Evolutionary conservation across 2,113 vertebrate species (phyloP).

Genomic region (Solea senegalensis): DNA sequence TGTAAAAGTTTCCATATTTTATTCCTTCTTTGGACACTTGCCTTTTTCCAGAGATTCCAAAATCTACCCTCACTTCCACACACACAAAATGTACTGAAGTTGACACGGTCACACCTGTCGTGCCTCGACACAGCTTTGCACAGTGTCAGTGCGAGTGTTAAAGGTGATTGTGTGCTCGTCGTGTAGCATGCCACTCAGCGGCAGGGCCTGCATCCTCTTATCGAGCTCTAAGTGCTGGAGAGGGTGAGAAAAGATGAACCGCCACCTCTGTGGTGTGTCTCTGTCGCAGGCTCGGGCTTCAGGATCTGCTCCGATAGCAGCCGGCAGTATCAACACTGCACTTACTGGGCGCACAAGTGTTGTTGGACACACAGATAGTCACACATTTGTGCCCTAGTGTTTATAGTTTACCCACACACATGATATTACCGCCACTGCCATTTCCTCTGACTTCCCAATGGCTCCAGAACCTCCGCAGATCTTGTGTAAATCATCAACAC

Average conservation of each 20-base stretch:
- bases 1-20: not conserved
- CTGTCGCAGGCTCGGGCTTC: conserved; percentile 39
- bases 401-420: conserved; percentile 8
- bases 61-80: conserved; percentile 4
- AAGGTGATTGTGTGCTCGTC: conserved; percentile 40
- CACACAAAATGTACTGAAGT: conserved; percentile 35
- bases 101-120: conserved; percentile 19
- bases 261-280: conserved; percentile 64
- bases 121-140: not conserved
- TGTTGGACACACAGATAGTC: conserved; percentile 31
- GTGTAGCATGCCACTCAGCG: conserved; percentile 31
- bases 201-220: conserved; percentile 44
- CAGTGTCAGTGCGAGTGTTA: conserved; percentile 26
- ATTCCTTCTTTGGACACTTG: not conserved
- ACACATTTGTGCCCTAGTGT: not conserved
- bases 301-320: conserved; percentile 54
- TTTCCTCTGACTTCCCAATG: not conserved
- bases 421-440: not conserved
- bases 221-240: conserved; percentile 54
- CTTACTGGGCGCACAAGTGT: conserved; percentile 31
- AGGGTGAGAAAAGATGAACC: conserved; percentile 69
- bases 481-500: not conserved
- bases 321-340: conserved; percentile 37
- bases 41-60: not conserved
- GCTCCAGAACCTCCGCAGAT: not conserved